A percentile compares a stretch with the other conserved stretches of the same genome.
Conservation (phyloP, 2,113 vertebrate genomes). For the Piprites chloris region DNA sequence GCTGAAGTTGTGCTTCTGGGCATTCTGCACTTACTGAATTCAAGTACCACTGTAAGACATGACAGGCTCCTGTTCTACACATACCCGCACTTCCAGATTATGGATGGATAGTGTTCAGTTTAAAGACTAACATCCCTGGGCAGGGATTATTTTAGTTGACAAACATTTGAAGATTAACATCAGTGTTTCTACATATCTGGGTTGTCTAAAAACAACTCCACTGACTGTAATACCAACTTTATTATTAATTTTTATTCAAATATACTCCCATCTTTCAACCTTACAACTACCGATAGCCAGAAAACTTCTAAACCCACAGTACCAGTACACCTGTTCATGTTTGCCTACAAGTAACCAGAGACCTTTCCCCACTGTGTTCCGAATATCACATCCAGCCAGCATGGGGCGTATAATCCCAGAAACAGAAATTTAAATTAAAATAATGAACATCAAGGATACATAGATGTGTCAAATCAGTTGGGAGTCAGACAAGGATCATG, state of each 20-base stretch:
- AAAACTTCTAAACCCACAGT: not conserved
- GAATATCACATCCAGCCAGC: not conserved
- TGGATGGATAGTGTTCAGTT: not conserved
- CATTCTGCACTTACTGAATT: not conserved
- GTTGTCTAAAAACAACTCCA: not conserved
- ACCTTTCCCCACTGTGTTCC: not conserved
- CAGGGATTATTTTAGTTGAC: not conserved
- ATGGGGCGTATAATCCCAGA: not conserved
- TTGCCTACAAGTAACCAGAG: not conserved
- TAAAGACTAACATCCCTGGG: not conserved
- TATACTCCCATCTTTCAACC: not conserved
- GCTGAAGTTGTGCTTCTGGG: not conserved
- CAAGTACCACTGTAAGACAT: not conserved
- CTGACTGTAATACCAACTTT: not conserved
- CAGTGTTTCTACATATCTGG: not conserved
- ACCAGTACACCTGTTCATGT: not conserved
- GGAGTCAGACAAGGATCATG: not conserved
- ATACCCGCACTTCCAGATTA: not conserved
- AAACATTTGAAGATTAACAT: not conserved
- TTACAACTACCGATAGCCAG: not conserved
- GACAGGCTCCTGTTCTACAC: not conserved
- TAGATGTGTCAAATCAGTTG: not conserved
- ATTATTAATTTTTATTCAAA: not conserved
- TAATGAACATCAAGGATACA: not conserved
- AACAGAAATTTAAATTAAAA: not conserved